Evolutionary conservation across 2,888 invertebrate species (phyloP).

Genomic region (Tetanocera ferruginea): DNA sequence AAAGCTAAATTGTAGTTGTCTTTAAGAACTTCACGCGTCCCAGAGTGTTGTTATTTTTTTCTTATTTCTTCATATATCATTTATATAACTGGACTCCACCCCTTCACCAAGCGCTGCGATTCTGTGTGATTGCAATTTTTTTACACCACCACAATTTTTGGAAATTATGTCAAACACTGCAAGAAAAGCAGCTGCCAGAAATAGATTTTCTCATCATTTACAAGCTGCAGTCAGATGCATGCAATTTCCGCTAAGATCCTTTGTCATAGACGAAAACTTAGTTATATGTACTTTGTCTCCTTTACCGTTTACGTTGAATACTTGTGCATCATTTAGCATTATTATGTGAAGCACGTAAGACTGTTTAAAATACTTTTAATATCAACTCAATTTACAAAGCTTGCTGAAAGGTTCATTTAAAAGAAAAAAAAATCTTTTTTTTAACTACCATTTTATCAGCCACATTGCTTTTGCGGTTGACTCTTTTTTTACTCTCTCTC

Average conservation of each 20-base stretch:
- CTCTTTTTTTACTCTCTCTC: not conserved
- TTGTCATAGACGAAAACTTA: not conserved
- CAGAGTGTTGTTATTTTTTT: too few relatives aligned
- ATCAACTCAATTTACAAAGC: conserved; percentile 25
- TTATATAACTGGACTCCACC: too few relatives aligned
- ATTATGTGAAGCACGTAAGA: conserved; percentile 1
- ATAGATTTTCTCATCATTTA: not conserved
- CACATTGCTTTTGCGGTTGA: not conserved
- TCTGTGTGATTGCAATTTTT: not conserved
- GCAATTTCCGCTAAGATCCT: conserved; percentile 13
- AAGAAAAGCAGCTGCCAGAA: not conserved
- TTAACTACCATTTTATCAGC: not conserved
- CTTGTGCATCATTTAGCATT: not conserved
- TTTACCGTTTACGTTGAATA: too few relatives aligned
- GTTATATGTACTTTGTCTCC: not conserved
- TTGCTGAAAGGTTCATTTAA: not conserved
- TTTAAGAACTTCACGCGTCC: too few relatives aligned
- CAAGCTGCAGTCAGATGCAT: not conserved
- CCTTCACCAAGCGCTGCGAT: too few relatives aligned
- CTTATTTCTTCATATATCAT: too few relatives aligned
- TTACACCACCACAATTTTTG: not conserved
- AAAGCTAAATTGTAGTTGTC: too few relatives aligned
- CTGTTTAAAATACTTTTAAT: conserved; percentile 28
- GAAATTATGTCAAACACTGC: too few relatives aligned
- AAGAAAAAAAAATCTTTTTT: not conserved